A percentile compares a stretch with the other conserved stretches of the same genome.
Conservation (phyloP, 1,140 invertebrate species). For the Danaus plexippus region DNA sequence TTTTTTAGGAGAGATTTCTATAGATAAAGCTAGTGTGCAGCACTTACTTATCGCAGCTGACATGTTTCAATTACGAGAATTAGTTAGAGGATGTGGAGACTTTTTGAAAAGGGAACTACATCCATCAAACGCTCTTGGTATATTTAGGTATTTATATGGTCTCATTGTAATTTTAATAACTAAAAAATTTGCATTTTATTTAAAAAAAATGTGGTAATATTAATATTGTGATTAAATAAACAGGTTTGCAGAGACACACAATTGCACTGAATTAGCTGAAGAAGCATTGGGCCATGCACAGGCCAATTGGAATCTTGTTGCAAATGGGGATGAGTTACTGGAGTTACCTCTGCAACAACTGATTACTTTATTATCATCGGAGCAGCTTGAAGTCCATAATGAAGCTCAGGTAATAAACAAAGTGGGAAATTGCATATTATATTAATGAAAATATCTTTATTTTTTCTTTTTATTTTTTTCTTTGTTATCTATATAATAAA, state of each 20-base stretch:
- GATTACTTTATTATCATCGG: constrained; percentile 86
- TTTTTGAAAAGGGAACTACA: constrained; percentile 92
- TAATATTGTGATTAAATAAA: no score
- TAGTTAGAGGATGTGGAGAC: constrained; percentile 89
- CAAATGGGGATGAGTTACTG: constrained; percentile 89
- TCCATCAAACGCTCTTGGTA: constrained; percentile 91
- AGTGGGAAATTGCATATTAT: no score
- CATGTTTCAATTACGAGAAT: constrained; percentile 91
- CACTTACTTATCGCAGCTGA: constrained; percentile 92
- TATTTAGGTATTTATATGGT: constrained; percentile 76
- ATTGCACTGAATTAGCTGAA: constrained; percentile 84
- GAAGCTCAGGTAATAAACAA: constrained; percentile 83
- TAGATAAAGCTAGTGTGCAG: constrained; percentile 86
- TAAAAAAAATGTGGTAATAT: no score
- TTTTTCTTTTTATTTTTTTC: no score
- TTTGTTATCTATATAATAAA: no score
- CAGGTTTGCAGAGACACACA: constrained; percentile 94
- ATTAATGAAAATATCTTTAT: no score
- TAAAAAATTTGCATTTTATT: no score
- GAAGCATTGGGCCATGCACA: constrained; percentile 89
- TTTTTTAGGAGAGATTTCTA: constrained; percentile 58
- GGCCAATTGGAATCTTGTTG: constrained; percentile 88
- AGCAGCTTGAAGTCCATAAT: constrained; percentile 90
- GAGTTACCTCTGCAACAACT: constrained; percentile 88
- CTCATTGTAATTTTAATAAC: no score